Percentiles rank a stretch among this genome's conserved stretches.
phyloP scores from a whole-genome alignment of 2,888 invertebrate species.

The Endomychus coccineus region DNA sequence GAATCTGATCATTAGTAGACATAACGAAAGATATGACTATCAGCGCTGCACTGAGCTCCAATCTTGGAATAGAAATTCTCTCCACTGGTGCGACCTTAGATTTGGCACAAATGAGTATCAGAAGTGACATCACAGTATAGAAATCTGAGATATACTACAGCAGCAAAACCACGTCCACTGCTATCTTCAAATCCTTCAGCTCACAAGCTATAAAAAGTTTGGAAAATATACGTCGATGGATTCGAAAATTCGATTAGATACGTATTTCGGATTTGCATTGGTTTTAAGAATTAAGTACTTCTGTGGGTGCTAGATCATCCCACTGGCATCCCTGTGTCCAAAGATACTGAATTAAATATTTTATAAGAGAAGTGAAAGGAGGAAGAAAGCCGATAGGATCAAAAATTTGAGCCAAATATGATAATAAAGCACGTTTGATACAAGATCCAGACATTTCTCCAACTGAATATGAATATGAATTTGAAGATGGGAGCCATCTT shows the following conservation, averaged over 20 bases:
- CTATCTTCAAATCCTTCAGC: too few relatives aligned
- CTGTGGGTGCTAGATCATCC: background rate
- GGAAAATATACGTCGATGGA: too few relatives aligned
- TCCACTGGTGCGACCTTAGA: background rate
- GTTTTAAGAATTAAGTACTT: background rate
- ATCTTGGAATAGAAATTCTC: too few relatives aligned
- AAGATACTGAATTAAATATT: background rate
- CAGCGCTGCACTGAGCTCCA: background rate
- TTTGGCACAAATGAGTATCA: background rate
- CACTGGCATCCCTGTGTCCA: background rate
- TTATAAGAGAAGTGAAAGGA: background rate
- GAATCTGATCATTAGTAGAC: too few relatives aligned
- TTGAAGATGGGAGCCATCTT: background rate
- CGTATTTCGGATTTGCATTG: background rate
- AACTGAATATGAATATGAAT: background rate
- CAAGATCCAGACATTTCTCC: background rate
- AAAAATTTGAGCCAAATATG: background rate
- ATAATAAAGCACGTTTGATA: background rate
- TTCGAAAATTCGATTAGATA: too few relatives aligned
- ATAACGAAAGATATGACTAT: too few relatives aligned
- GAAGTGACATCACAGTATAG: conserved; percentile 2
- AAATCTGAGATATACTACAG: conserved; percentile 6
- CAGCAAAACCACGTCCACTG: too few relatives aligned
- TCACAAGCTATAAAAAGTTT: too few relatives aligned
- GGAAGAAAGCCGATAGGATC: background rate